Evolutionary conservation across 2,888 invertebrate species (phyloP), one percentile per base, ranked within the genome.

Genomic region (Autographa gamma): DNA sequence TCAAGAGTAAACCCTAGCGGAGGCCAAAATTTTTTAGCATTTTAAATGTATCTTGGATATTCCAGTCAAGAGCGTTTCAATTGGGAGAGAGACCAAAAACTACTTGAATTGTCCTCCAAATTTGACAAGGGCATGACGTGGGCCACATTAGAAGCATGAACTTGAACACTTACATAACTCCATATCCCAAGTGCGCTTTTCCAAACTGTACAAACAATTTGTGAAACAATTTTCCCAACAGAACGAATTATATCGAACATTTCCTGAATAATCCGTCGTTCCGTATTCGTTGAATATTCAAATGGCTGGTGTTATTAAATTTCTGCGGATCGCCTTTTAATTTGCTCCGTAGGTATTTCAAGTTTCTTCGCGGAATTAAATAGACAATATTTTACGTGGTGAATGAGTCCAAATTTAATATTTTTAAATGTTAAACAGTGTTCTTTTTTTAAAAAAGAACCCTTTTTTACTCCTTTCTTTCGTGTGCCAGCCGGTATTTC

Each of bases 241-340:
- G 74, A 82, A 73, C 71, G 74, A 83, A 83, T 86, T 86, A 82
- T 83, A 85, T 86, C 77, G 83, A 84, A 82, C 79, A 83, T 82
- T 87, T 85, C 74, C 79, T 74, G 77, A 81, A 81, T 79, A 82
- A 83, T 84, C 82, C 80, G 71, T 70, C 73, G 77, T 68, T 75
- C 72, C 71, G 60, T 71, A 83, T 74, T 68, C 81, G 83, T 85
- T 87, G 86, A 89, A 89, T 88, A 89, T 89, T 89, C 86, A 87
- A 86, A 85, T 85, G 74, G 75, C 76, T 81, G 73, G 69, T 73
- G 80, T 88, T 87, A 88, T 87, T 88, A 88, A 87, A 87, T 86
- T 81, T 78, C 64, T 73, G 74, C 72, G 79, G 84, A 87, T 87
- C 73, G 83, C 80, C 80, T 79, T 86, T 88, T 88, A 85, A 86